Base-by-base conservation (phyloP, 2,797 vertebrate species). In the Parambassis ranga region DNA sequence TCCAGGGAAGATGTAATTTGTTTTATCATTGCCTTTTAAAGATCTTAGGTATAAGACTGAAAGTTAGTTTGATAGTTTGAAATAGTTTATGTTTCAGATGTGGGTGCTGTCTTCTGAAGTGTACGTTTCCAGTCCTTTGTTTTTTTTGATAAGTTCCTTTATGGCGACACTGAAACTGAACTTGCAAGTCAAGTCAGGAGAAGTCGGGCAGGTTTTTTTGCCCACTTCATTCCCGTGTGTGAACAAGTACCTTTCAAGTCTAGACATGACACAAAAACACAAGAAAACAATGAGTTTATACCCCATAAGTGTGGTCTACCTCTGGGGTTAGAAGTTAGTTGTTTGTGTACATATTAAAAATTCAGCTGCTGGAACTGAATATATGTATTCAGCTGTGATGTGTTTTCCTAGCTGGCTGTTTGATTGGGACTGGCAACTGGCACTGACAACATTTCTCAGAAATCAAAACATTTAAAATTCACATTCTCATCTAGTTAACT, bases 191-290 rank as follows among this genome's bases (percentile, higher is more conserved):
- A 63, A 75, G 79, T 82, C 74, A 67, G 59, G 68, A 82, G 86
- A 86, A 66, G 84, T 84, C 59, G 22, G 75, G 75, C 84, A 77
- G 83, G 87, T 87, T 89, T 81, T 75, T 58, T 60, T 71, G 62
- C 81, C 52, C 71, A 73, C 56, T 50, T 72, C 24, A 27, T 24
- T 1, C 38, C 44, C 67, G 66, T 31, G 15, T 52, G 32, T 31
- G n/a, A n/a, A n/a, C n/a, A n/a, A n/a, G n/a, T n/a, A 47, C 36
- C 9, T 51, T 82, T 86, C 88, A 8, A 77, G 88, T 84, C 55
- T 57, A 72, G 76, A 78, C 90, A 75, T 62, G 87, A 79, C 50
- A 20, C 46, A 61, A 73, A 59, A 55, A 46, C 9, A 52, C 20
- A 60, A 51, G 37, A 48, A 44, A 63, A 58, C 53, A 3, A 18